phyloP scores from a whole-genome alignment of 2,888 invertebrate genomes.

The Drosophila melanosoma region DNA sequence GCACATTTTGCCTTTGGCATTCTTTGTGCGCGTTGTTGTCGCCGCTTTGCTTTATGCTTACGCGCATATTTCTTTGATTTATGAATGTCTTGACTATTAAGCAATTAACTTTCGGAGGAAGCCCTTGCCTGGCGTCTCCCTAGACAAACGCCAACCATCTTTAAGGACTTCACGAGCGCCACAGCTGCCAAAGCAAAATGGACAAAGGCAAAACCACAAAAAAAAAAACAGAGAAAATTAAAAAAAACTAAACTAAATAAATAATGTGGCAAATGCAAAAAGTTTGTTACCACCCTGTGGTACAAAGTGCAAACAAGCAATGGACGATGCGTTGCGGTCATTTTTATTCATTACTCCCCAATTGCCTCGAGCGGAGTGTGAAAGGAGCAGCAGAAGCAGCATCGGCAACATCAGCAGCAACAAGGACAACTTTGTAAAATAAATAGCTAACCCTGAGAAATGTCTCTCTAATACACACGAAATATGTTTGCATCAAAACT shows the following conservation, averaged over 20 bases:
- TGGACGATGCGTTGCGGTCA: conserved; percentile 63
- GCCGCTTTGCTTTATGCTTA: conserved; percentile 68
- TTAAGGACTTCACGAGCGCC: conserved; percentile 19
- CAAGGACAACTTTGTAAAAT: conserved; percentile 35
- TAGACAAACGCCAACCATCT: conserved; percentile 24
- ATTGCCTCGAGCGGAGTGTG: conserved; percentile 13
- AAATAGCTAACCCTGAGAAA: conserved; percentile 24
- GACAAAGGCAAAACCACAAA: conserved; percentile 6
- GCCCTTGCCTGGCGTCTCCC: conserved; percentile 23
- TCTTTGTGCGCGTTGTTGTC: conserved; percentile 55
- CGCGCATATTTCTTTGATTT: conserved; percentile 76
- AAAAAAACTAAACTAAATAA: conserved; percentile 23
- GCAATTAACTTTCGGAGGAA: conserved; percentile 66
- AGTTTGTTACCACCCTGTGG: conserved; percentile 59
- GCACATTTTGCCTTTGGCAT: conserved; percentile 37
- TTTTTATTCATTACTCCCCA: conserved; percentile 58
- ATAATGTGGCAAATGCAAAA: conserved; percentile 57
- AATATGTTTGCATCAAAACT: conserved; percentile 34
- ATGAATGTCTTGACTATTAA: conserved; percentile 79
- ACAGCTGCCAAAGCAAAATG: conserved; percentile 17
- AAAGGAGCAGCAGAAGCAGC: neutral
- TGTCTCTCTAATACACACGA: conserved; percentile 25
- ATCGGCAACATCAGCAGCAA: conserved; percentile 7
- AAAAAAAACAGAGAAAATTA: neutral
- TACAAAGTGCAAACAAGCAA: conserved; percentile 62